Evolutionary conservation across 2,797 vertebrate species (phyloP).

Genomic region (Cuniculus paca): DNA sequence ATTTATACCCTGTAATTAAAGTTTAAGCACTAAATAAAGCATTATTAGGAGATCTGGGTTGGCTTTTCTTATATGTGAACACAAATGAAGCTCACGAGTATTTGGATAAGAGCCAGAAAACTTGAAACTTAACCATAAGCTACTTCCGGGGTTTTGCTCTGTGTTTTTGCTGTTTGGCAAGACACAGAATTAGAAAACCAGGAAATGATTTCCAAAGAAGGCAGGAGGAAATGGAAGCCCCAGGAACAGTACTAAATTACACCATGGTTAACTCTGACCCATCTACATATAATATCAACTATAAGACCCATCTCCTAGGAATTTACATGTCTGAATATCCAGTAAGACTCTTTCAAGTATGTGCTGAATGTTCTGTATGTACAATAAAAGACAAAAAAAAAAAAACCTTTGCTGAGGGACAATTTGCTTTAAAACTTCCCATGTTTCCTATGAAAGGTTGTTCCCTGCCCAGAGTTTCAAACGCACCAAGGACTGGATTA

Average conservation of each 20-base stretch:
- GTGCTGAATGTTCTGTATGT: slow-evolving; percentile 11
- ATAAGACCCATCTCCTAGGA: slow-evolving; percentile 57
- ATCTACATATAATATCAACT: slow-evolving; percentile 21
- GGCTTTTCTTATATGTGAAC: slow-evolving; percentile 86
- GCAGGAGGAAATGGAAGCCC: slow-evolving; percentile 65
- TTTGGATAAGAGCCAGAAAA: slow-evolving; percentile 88
- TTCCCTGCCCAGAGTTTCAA: slow-evolving; percentile 8
- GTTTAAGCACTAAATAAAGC: slow-evolving; percentile 88
- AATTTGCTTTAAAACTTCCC: slow-evolving; percentile 46
- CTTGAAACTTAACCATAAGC: slow-evolving; percentile 86
- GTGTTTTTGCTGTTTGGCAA: slow-evolving; percentile 77
- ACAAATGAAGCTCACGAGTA: slow-evolving; percentile 86
- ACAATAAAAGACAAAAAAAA: slow-evolving; percentile 58
- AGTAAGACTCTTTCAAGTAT: slow-evolving; percentile 43
- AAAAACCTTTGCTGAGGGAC: slow-evolving; percentile 35
- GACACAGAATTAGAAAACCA: slow-evolving; percentile 77
- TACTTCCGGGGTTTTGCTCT: slow-evolving; percentile 82
- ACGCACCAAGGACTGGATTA: background rate
- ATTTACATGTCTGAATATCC: slow-evolving; percentile 4
- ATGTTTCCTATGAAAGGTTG: background rate
- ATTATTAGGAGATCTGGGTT: slow-evolving; percentile 86
- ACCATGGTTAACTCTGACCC: slow-evolving; percentile 47
- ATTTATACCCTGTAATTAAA: slow-evolving; percentile 89
- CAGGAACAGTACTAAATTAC: slow-evolving; percentile 52
- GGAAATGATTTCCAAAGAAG: slow-evolving; percentile 79